These are phyloP conservation scores for Steatornis caripensis DNA, from an alignment of 2,113 vertebrate genomes.

Conservation along the genomic window DNA sequence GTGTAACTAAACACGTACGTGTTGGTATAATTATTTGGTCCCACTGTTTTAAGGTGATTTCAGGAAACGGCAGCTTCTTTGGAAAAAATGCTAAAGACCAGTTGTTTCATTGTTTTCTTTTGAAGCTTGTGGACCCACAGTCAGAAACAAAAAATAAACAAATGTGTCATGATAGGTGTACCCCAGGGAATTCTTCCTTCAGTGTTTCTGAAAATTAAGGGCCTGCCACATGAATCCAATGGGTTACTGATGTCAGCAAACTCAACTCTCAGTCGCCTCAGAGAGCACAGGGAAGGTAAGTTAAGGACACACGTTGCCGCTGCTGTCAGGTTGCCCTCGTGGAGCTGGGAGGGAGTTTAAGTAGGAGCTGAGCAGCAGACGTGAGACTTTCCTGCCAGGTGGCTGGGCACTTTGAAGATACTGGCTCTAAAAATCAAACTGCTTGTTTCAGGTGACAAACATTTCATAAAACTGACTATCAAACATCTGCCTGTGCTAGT, in stretches of 20 bases:
- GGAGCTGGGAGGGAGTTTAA: neutral
- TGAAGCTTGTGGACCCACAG: neutral
- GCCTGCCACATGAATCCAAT: neutral
- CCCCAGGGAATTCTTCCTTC: neutral
- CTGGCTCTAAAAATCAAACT: neutral
- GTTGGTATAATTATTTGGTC: neutral
- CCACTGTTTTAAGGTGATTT: neutral
- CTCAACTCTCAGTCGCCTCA: rapidly evolving
- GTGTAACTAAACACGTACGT: rapidly evolving
- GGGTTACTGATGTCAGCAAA: neutral
- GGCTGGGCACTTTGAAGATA: neutral
- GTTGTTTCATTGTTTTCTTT: neutral
- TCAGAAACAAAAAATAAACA: neutral
- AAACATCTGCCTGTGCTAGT: neutral
- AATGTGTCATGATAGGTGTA: neutral
- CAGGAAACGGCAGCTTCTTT: neutral
- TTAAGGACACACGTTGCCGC: rapidly evolving
- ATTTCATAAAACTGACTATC: neutral
- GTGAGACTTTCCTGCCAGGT: neutral
- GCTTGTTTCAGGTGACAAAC: neutral
- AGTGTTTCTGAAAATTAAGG: neutral
- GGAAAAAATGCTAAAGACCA: neutral
- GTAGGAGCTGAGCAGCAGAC: neutral
- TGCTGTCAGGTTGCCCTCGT: neutral
- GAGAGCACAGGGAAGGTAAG: neutral